Conservation (phyloP, 2,888 invertebrate genomes). For the Bellardia bayeri region DNA sequence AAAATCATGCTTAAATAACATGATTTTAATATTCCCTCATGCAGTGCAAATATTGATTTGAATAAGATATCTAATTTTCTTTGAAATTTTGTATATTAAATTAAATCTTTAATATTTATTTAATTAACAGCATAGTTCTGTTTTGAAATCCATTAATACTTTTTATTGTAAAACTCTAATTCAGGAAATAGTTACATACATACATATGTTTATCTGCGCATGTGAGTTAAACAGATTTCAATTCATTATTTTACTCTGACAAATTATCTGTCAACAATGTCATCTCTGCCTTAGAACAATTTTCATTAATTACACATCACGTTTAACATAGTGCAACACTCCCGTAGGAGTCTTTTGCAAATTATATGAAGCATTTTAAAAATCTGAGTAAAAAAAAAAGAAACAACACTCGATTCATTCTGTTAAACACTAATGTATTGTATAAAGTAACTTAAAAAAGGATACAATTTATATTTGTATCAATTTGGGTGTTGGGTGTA, state of each 20-base stretch:
- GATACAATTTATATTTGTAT: no score
- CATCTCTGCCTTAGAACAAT: slow-evolving; percentile 71
- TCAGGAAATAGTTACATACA: neutral
- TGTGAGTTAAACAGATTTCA: slow-evolving; percentile 41
- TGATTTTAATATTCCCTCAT: no score
- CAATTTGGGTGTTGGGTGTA: no score
- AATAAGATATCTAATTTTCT: no score
- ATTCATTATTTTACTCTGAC: slow-evolving; percentile 19
- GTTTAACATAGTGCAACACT: slow-evolving; percentile 78
- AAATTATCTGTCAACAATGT: slow-evolving; percentile 60
- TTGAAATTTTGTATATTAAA: no score
- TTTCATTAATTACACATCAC: slow-evolving; percentile 82
- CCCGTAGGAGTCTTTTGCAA: slow-evolving; percentile 77
- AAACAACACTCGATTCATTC: slow-evolving; percentile 1
- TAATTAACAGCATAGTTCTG: no score
- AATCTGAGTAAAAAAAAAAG: neutral
- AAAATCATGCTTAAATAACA: neutral
- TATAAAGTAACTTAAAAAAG: no score
- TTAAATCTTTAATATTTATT: no score
- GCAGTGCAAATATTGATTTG: no score
- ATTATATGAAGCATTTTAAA: slow-evolving; percentile 42
- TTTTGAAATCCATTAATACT: neutral
- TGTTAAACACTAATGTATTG: no score
- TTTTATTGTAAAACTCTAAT: neutral
- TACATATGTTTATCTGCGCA: slow-evolving; percentile 1